Base-by-base conservation (phyloP, 2,113 vertebrate genomes). In the Tenrec ecaudatus region DNA sequence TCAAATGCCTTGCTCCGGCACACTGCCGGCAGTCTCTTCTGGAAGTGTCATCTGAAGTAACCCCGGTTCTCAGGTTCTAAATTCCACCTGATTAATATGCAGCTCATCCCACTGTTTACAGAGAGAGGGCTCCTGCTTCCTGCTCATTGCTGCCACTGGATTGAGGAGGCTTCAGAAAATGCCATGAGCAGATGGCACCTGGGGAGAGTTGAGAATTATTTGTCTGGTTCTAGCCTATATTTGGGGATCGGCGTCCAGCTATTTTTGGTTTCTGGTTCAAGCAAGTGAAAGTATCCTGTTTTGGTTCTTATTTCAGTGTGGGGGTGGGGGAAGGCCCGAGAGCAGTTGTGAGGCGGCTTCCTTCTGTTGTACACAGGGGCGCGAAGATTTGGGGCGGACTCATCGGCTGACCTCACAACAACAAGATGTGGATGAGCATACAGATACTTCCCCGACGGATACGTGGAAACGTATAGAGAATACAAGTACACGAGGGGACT, bases 91-190 rank as follows among this genome's bases (percentile, higher is more conserved):
- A 90, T 82, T 62, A 73, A 81, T 23, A 78, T 75, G 60, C 81
- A 64, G 40, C 81, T 92, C 29, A 33, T 79, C 36, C 80, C 20
- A n/a, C 64, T 84, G 25, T 82, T 88, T 82, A 71, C 81, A 86
- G 66, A 78, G 60, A 38, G 60, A 92, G 64, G 80, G 33, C 75
- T 90, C 62, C 47, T 91, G 71, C 80, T 89, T 78, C 87, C 77
- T 91, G 81, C 66, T 83, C 60, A 8, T 78, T 81, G 60, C 69
- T 82, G 71, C 75, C 81, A 10, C 60, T 60, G 47, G 22, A n/a
- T 47, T 78, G 84, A 86, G 88, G 62, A 66, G 62, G 82, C 82
- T 89, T 93, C 88, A 95, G 79, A 93, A 94, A 89, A 76, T 78
- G 84, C 75, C 78, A 73, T n/a, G 62, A 92, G 36, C 91, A 95